A percentile compares a stretch with the other conserved stretches of the same genome.
Conservation (phyloP, 2,113 vertebrate genomes). For the Lasiurus cinereus region DNA sequence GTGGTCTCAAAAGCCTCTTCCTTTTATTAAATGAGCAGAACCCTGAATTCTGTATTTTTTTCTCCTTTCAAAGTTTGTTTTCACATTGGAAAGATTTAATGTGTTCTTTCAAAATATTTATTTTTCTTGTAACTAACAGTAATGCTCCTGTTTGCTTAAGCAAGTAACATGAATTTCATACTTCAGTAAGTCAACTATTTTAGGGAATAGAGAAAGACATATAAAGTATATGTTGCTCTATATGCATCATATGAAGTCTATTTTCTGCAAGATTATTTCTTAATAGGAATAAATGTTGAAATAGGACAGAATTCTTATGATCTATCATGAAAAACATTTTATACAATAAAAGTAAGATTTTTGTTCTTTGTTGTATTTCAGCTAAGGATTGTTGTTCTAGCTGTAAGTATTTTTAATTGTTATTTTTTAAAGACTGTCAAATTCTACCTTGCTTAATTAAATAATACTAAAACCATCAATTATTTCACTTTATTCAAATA, state of each 20-base stretch:
- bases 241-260: constrained; percentile 10
- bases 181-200: constrained; percentile 49
- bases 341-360: constrained; percentile 71
- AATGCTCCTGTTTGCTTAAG: constrained; percentile 56
- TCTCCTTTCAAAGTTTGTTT: constrained; percentile 42
- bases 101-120: constrained; percentile 43
- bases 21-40: constrained; percentile 14
- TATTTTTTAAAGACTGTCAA: constrained; percentile 12
- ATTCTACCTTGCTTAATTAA: constrained; percentile 60
- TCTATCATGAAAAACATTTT: constrained; percentile 50
- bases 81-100: constrained; percentile 39
- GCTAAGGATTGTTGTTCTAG: constrained; percentile 94
- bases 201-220: neutral
- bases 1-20: neutral
- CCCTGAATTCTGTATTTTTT: constrained; percentile 1
- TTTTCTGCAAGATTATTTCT: constrained; percentile 49
- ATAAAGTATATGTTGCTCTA: neutral
- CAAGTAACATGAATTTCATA: constrained; percentile 41
- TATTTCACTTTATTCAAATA: constrained; percentile 47
- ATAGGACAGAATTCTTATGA: constrained; percentile 56
- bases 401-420: constrained; percentile 91
- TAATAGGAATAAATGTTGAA: constrained; percentile 70
- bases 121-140: constrained; percentile 61
- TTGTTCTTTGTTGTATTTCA: constrained; percentile 84
- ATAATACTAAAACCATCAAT: constrained; percentile 53